Conservation (phyloP, 1,140 invertebrate species). For the Drusus annulatus region DNA sequence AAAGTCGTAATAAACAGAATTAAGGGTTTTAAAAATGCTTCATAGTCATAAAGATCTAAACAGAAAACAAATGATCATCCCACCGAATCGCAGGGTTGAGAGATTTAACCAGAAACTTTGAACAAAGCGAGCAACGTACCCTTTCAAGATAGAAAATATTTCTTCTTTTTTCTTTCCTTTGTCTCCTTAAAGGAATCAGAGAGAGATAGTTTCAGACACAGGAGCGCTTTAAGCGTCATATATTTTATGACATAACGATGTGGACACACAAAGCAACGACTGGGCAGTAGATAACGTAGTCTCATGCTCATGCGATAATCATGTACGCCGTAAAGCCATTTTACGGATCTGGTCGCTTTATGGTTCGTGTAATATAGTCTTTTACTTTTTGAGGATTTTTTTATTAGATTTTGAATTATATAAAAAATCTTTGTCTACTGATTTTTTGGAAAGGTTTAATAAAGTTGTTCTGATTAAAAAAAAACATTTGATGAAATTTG, state of each 20-base stretch:
- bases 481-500: no score
- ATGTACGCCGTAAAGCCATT: conserved; percentile 43
- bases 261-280: conserved; percentile 32
- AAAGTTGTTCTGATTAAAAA: no score
- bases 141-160: not conserved
- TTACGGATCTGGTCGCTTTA: conserved; percentile 36
- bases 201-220: not conserved
- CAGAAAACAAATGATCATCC: conserved; percentile 57
- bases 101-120: not conserved
- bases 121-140: not conserved
- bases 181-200: not conserved
- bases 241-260: conserved; percentile 7
- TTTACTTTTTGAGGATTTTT: conserved; percentile 11
- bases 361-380: conserved; percentile 1
- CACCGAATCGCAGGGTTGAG: conserved; percentile 43
- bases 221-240: conserved; percentile 1
- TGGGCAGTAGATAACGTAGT: conserved; percentile 43
- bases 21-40: conserved; percentile 55
- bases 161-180: not conserved
- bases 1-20: conserved; percentile 49
- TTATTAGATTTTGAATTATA: conserved; percentile 5
- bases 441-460: no score
- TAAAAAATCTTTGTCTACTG: not conserved
- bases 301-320: conserved; percentile 34
- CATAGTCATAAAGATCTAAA: conserved; percentile 52